phyloP scores from a whole-genome alignment of 2,797 vertebrate genomes.

The Mus minutoides region DNA sequence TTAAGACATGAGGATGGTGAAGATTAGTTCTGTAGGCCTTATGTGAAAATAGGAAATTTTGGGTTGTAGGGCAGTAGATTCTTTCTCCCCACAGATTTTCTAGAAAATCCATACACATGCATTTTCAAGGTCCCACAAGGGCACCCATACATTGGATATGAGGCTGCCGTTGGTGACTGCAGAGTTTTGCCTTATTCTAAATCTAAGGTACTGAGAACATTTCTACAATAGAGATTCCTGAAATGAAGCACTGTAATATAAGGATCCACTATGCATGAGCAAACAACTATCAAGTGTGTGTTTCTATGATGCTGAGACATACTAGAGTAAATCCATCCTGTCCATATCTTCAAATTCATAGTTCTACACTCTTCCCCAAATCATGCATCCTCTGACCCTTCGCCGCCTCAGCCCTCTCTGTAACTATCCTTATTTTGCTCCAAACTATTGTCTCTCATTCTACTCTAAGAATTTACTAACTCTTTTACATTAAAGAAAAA shows the following conservation, averaged over 20 bases:
- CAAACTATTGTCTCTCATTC: background rate
- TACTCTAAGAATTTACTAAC: background rate
- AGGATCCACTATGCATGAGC: background rate
- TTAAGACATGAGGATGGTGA: background rate
- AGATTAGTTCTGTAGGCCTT: background rate
- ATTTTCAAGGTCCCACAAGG: background rate
- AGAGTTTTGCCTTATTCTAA: background rate
- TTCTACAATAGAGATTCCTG: background rate
- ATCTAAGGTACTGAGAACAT: background rate
- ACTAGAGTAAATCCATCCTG: background rate
- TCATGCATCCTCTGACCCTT: background rate
- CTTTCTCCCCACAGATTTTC: background rate
- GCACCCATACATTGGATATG: background rate
- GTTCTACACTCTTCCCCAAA: background rate
- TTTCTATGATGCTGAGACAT: background rate
- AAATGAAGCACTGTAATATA: background rate
- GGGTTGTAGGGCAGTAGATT: rapidly evolving
- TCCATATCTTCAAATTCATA: background rate
- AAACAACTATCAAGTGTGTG: background rate
- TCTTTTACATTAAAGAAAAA: slow-evolving; percentile 3
- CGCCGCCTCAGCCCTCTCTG: background rate
- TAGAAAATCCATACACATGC: background rate
- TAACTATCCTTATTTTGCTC: background rate
- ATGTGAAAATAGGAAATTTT: background rate
- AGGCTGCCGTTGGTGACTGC: background rate